Conservation (phyloP, 2,797 vertebrate genomes). For the Micromesistius poutassou region DNA sequence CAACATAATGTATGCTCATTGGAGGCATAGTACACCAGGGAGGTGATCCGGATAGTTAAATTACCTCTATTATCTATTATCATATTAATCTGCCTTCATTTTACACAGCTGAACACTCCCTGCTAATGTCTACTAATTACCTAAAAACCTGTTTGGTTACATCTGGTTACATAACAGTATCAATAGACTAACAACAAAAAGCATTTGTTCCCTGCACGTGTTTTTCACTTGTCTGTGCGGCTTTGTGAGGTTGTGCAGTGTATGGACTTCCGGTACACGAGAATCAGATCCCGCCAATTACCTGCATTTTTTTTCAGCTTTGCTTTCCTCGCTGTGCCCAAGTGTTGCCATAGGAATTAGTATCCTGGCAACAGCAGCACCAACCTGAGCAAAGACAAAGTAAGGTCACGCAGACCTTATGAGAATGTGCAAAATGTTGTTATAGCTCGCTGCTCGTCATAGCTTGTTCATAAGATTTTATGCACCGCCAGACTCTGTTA, state of each 20-base stretch:
- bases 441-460: constrained; percentile 29
- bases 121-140: not conserved
- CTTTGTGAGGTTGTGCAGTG: constrained; percentile 29
- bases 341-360: constrained; percentile 76
- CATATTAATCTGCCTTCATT: not conserved
- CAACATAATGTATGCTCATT: not conserved
- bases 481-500: not conserved
- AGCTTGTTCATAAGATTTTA: constrained; percentile 6
- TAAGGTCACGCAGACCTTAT: constrained; percentile 66
- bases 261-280: constrained; percentile 60
- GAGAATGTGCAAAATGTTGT: constrained; percentile 39
- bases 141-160: not conserved
- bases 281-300: constrained; percentile 52
- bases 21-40: not conserved
- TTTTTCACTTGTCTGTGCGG: constrained; percentile 13
- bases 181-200: not conserved
- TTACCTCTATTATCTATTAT: not conserved
- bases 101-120: not conserved
- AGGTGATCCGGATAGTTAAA: not conserved
- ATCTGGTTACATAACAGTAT: not conserved
- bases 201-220: constrained; percentile 9
- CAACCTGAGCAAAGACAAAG: constrained; percentile 71
- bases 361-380: constrained; percentile 76
- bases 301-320: constrained; percentile 56
- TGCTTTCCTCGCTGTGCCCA: constrained; percentile 63